Evolutionary conservation across 2,797 vertebrate species (phyloP).

Genomic region (Lacerta bilineata): DNA sequence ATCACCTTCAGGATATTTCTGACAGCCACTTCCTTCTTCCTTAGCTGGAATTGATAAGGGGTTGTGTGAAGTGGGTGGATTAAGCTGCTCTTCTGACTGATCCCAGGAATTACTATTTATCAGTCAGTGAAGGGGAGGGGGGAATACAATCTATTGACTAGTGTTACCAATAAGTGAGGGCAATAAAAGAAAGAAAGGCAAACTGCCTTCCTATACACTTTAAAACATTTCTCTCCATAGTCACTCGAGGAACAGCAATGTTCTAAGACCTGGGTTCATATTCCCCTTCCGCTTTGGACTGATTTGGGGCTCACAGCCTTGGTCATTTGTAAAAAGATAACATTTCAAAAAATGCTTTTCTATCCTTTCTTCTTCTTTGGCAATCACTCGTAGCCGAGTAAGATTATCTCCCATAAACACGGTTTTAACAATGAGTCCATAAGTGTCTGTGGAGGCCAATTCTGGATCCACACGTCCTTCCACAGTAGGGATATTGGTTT

Average conservation of each 20-base stretch:
- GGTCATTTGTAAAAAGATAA: too few relatives aligned
- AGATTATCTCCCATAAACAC: too few relatives aligned
- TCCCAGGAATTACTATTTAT: constrained; percentile 9
- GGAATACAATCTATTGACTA: neutral
- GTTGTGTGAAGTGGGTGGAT: neutral
- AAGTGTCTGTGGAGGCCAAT: too few relatives aligned
- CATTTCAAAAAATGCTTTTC: too few relatives aligned
- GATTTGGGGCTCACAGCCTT: neutral
- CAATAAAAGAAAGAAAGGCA: neutral
- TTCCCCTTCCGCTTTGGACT: too few relatives aligned
- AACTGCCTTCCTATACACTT: neutral
- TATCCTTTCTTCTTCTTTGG: too few relatives aligned
- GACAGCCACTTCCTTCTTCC: constrained; percentile 11
- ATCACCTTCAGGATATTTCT: constrained; percentile 12
- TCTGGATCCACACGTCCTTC: too few relatives aligned
- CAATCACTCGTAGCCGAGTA: too few relatives aligned
- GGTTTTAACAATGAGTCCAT: too few relatives aligned
- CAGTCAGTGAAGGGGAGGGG: neutral
- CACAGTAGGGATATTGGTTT: too few relatives aligned
- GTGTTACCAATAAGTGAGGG: neutral
- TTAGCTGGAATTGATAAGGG: constrained; percentile 1
- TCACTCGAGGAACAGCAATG: neutral
- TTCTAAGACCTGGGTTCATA: neutral
- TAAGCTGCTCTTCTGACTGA: neutral
- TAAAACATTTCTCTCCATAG: neutral